A percentile compares a stretch with the other conserved stretches of the same genome.
These are phyloP conservation scores for Ornithoptera priamus DNA, from an alignment of 2,888 invertebrate genomes.

Conservation along the genomic window DNA sequence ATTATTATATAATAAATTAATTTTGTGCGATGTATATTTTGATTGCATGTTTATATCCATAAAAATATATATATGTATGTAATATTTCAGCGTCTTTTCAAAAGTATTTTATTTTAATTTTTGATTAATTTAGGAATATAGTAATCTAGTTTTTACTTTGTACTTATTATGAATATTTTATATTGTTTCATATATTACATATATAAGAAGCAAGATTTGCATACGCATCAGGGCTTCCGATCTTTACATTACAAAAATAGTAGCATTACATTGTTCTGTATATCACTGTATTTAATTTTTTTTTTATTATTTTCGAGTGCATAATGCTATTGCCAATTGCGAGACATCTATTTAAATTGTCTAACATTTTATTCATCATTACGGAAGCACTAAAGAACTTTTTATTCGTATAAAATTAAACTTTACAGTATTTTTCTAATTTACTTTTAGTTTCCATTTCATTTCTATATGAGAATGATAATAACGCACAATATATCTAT, in stretches of 20 bases:
- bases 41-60: neutral
- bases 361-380: slow-evolving; percentile 14
- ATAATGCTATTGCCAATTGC: neutral
- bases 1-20: slow-evolving; percentile 7
- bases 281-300: neutral
- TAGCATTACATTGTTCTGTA: neutral
- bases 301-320: neutral
- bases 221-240: neutral
- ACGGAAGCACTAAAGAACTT: slow-evolving; percentile 69
- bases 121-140: neutral
- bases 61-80: slow-evolving; percentile 8
- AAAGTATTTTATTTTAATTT: neutral
- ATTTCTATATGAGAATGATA: slow-evolving; percentile 22
- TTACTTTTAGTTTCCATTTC: slow-evolving; percentile 36
- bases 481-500: slow-evolving; percentile 17
- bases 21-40: slow-evolving; percentile 21
- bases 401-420: slow-evolving; percentile 39
- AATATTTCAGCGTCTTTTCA: neutral
- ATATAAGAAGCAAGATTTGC: slow-evolving; percentile 8
- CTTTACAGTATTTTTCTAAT: slow-evolving; percentile 18
- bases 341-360: neutral
- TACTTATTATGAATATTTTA: slow-evolving; percentile 14
- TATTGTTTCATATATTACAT: neutral
- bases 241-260: neutral
- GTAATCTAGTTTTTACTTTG: slow-evolving; percentile 15